Conservation (phyloP, 2,113 vertebrate genomes). For the Coryphaenoides rupestris region DNA sequence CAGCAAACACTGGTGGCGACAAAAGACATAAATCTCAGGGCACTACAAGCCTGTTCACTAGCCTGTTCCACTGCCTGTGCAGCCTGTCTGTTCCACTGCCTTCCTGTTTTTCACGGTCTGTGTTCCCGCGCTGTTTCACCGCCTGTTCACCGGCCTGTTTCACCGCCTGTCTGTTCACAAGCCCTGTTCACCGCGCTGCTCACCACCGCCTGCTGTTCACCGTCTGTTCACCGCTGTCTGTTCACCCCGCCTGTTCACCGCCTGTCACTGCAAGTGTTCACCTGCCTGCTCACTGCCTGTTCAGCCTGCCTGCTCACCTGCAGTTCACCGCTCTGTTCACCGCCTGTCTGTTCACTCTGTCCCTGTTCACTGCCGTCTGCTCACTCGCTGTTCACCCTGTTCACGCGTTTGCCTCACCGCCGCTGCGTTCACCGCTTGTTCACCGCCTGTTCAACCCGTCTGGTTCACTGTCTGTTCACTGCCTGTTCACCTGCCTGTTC, state of each 20-base stretch:
- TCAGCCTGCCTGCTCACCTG: no score
- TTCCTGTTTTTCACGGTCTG: no score
- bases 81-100: slow-evolving; percentile 13
- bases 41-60: slow-evolving; percentile 19
- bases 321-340: no score
- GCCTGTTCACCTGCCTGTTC: not conserved
- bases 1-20: slow-evolving; percentile 73
- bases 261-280: no score
- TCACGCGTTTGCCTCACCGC: no score
- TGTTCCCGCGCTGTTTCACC: no score
- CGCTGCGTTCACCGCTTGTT: slow-evolving; percentile 65
- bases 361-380: no score
- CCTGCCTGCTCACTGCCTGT: slow-evolving; percentile 32
- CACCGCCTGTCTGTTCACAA: no score
- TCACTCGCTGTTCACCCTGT: not conserved
- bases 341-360: slow-evolving; percentile 13
- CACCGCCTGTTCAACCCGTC: slow-evolving; percentile 69
- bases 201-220: no score
- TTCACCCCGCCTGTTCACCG: no score
- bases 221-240: not conserved
- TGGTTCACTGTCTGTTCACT: slow-evolving; percentile 52
- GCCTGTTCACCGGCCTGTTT: not conserved
- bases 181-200: no score
- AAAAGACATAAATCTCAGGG: slow-evolving; percentile 73
- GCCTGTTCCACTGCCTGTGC: slow-evolving; percentile 12